Conservation (phyloP, 2,113 vertebrate species). For the Hemiscyllium ocellatum region DNA sequence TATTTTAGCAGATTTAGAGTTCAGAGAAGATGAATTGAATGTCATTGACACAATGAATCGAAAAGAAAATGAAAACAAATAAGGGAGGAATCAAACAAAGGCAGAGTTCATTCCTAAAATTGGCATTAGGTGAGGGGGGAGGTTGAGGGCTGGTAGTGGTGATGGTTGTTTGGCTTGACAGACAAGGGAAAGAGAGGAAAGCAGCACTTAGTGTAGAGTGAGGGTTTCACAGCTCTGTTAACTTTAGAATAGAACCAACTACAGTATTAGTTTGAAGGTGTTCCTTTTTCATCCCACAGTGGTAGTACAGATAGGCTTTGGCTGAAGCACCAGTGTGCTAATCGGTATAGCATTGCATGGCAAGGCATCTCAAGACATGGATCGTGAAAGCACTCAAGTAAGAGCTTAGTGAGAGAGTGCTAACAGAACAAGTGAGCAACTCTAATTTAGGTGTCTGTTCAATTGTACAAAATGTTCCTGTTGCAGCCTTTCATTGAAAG, state of each 20-base stretch:
- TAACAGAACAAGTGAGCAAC: too few species aligned
- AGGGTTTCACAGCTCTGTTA: not conserved
- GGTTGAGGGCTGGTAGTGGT: too few species aligned
- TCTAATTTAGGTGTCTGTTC: too few species aligned
- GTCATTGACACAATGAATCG: not conserved
- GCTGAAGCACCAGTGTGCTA: too few species aligned
- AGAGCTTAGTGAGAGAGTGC: too few species aligned
- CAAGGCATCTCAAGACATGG: too few species aligned
- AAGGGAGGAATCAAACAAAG: not conserved
- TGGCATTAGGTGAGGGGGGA: too few species aligned
- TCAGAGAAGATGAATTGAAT: not conserved
- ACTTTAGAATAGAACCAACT: not conserved
- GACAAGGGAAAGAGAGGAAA: not conserved
- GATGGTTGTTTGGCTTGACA: not conserved
- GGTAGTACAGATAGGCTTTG: too few species aligned
- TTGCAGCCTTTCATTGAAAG: too few species aligned
- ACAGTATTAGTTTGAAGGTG: not conserved
- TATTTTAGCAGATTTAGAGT: not conserved
- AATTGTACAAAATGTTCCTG: too few species aligned
- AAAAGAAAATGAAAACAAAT: not conserved
- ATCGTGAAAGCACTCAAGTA: too few species aligned
- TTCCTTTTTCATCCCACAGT: not conserved
- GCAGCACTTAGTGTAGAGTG: not conserved
- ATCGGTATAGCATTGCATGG: too few species aligned
- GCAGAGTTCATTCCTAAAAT: not conserved